These are phyloP conservation scores for human (Homo sapiens) DNA, from an alignment of 2,113 vertebrate species.

Conservation along the genomic window GRCh38 chr14:79939001-79939500, in stretches of 20 bases:
- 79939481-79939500: neutral
- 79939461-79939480: neutral
- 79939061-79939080: neutral
- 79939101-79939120: neutral
- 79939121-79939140: neutral
- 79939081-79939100: neutral
- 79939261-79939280: neutral
- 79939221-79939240: constrained; percentile 27
- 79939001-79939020: neutral
- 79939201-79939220: neutral
- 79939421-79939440: neutral
- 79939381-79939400: neutral
- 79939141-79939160: neutral
- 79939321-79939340: neutral
- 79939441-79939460: neutral
- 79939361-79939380: neutral
- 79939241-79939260: neutral
- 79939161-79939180: neutral
- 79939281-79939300: neutral
- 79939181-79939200: no score
- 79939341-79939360: neutral
- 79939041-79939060: neutral
- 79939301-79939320: neutral
- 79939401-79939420: neutral
- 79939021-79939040: neutral